Conservation (phyloP, 2,888 invertebrate species). For the Vandiemenella viatica region DNA sequence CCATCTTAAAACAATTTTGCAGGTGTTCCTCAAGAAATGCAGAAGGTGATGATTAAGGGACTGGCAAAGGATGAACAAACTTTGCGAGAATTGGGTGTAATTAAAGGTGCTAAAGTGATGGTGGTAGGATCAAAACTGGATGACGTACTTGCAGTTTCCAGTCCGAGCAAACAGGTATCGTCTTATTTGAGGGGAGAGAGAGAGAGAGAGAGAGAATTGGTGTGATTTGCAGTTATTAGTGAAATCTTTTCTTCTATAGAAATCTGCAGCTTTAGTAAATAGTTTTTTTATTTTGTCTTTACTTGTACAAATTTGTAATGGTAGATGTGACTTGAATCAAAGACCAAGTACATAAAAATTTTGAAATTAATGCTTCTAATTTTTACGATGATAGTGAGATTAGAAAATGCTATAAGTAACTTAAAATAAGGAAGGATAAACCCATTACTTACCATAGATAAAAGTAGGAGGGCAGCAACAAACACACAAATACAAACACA, state of each 20-base stretch:
- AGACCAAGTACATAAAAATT: conserved; percentile 1
- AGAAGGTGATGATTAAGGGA: conserved; percentile 81
- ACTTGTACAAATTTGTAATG: neutral
- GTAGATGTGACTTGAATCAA: neutral
- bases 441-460: too few species aligned
- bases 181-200: neutral
- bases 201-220: neutral
- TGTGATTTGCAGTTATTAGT: too few species aligned
- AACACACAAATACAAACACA: too few species aligned
- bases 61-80: conserved; percentile 71
- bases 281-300: neutral
- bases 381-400: too few species aligned
- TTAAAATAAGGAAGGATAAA: too few species aligned
- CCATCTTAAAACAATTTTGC: too few species aligned
- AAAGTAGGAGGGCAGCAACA: too few species aligned
- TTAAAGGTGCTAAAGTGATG: conserved; percentile 75
- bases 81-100: conserved; percentile 59
- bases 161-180: conserved; percentile 48
- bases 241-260: too few species aligned
- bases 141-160: conserved; percentile 68
- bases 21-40: conserved; percentile 68
- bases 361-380: too few species aligned
- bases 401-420: too few species aligned
- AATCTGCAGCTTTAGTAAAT: neutral
- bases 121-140: conserved; percentile 79